These are phyloP conservation scores for Gymnorhina tibicen DNA, from an alignment of 2,113 vertebrate genomes.

Conservation along the genomic window DNA sequence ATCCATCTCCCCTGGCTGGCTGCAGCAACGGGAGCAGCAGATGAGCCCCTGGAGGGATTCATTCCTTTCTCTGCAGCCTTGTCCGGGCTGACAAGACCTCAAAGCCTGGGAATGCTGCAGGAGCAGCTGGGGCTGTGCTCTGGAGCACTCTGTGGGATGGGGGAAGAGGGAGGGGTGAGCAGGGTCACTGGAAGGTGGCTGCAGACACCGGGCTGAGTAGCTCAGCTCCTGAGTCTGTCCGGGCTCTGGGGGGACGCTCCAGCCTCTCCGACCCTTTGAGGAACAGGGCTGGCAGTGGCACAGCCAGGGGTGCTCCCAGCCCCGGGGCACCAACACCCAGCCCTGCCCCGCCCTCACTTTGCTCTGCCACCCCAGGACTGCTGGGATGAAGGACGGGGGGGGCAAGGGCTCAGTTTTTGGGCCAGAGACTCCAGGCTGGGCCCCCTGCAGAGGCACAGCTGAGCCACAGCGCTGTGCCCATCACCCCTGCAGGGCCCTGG, in stretches of 20 bases:
- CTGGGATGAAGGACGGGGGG: neutral
- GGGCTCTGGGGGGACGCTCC: neutral
- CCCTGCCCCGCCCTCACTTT: neutral
- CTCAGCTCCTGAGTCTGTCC: neutral
- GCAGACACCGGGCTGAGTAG: neutral
- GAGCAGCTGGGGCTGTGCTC: neutral
- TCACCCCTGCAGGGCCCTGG: neutral
- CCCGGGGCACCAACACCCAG: neutral
- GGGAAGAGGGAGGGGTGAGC: neutral
- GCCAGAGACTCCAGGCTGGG: neutral
- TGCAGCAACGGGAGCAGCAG: neutral
- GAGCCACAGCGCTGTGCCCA: neutral
- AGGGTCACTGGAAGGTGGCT: neutral
- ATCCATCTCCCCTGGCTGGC: neutral
- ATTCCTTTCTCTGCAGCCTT: neutral
- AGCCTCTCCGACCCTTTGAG: no score
- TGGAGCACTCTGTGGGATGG: accelerated
- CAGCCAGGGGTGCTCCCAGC: neutral
- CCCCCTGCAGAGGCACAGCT: neutral
- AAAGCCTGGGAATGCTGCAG: neutral
- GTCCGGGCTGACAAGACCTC: neutral
- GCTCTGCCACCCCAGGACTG: neutral
- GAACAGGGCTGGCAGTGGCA: neutral
- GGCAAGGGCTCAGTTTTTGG: neutral
- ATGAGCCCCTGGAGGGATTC: neutral